Evolutionary conservation across 2,797 vertebrate species (phyloP), one percentile per base, ranked within the genome.

Genomic region (Tragopan temminckii): DNA sequence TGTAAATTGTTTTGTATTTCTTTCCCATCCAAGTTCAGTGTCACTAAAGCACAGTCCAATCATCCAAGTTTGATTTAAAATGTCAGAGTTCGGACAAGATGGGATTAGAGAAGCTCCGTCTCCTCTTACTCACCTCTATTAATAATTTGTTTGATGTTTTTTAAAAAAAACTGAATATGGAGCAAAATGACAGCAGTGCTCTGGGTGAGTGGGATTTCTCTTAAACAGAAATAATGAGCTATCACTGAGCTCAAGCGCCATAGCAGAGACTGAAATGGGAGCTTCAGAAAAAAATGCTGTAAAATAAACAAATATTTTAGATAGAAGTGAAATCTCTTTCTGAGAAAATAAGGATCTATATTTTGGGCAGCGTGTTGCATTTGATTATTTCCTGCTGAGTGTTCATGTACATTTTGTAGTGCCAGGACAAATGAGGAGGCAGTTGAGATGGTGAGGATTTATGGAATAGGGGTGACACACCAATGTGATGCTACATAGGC

Each of bases 151-250:
- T 89, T 11, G 38, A 14, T 50, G 20, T 70, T 72, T 83, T 80
- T 66, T 14, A 40, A 36, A 1, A 40, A 40, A 55, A 87, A 43
- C 8, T 62, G 33, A 35, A 8, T 71, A 55, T 6, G 20, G 53
- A 77, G 14, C 36, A 80, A 77, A 64, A 78, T 72, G 53, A 84
- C 58, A 91, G 83, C 27, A 13, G 0, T 59, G 69, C 25, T 64
- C 80, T 74, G 17, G 57, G 69, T 55, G 66, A 92, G 36, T 79
- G 38, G 50, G 48, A 69, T 91, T 93, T 89, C 66, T 91, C 46
- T 77, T 59, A 82, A 69, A 93, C 23, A 95, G 71, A 89, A 87
- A 90, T 82, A 90, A 90, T 75, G 68, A 89, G 55, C 79, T 92
- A 55, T 89, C 57, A 69, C 29, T 40, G 48, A 46, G 24, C 43